Base-by-base conservation (phyloP, 2,797 vertebrate species). In the Pseudotriccus pelzelni region DNA sequence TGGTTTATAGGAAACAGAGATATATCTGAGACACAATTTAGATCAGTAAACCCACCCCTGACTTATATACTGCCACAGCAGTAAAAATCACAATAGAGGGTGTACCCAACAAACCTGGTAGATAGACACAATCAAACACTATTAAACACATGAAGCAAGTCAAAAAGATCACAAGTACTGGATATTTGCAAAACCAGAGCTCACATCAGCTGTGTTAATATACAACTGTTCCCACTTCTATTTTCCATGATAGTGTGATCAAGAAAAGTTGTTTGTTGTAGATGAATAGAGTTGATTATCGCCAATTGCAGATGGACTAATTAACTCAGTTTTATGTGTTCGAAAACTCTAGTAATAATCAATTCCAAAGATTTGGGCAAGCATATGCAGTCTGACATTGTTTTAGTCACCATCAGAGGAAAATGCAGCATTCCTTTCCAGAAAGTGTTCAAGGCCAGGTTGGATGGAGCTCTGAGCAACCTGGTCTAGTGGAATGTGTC, bases 271-370 rank as follows among this genome's bases (percentile, higher is more conserved):
- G 10, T 53, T 86, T 90, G 64, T 62, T 89, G 56, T 14, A 86
- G 36, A 73, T 86, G 75, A 90, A 87, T 80, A 60, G 76, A 88
- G 50, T 5, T 89, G 70, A 83, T 84, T 85, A 83, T 64, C 6
- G 7, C 39, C 80, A 49, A 59, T 85, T 87, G 77, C 56, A 86
- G 39, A 78, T 58, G 14, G 39, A 58, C 66, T 86, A 85, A 78
- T 92, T 91, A 85, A 62, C n/a, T 85, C 72, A 30, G n/a, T 52
- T 85, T 80, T 78, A 72, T 85, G 76, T 92, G 53, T 68, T 89
- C 58, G 47, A 84, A 89, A 95, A 89, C 50, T 50, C 72, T 49
- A 62, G 68, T 76, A 91, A 94, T 81, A 88, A 92, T 66, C 28
- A 84, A 34, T 89, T 90, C 50, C 5, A 86, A 89, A 81, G 32